phyloP scores from a whole-genome alignment of 2,113 vertebrate genomes.

The Oryzias celebensis region DNA sequence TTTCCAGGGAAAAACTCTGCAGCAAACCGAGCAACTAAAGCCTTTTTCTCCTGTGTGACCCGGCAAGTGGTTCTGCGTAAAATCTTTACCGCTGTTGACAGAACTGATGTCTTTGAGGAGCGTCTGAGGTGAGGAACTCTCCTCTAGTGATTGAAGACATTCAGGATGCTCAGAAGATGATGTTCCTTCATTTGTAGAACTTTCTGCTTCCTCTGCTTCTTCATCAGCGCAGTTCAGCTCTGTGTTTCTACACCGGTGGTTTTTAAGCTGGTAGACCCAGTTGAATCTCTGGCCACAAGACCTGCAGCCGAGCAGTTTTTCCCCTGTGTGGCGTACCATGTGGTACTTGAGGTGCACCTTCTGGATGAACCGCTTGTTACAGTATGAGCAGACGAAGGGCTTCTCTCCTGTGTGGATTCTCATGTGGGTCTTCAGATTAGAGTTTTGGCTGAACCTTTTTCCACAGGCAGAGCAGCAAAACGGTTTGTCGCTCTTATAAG shows the following conservation, averaged over 20 bases:
- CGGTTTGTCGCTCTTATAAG: not conserved
- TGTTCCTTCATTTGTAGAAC: too few species aligned
- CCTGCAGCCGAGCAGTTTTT: not conserved
- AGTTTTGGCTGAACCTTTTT: slow-evolving; percentile 4
- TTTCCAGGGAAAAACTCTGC: slow-evolving; percentile 1
- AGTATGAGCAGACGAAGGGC: slow-evolving; percentile 2
- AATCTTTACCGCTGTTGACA: not conserved
- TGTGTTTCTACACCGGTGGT: not conserved
- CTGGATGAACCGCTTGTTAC: slow-evolving; percentile 2
- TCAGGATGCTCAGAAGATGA: too few species aligned
- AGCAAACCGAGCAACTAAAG: slow-evolving; percentile 2
- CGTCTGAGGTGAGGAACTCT: too few species aligned
- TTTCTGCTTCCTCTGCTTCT: too few species aligned
- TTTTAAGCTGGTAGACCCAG: not conserved
- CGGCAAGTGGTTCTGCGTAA: not conserved
- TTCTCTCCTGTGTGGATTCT: slow-evolving; percentile 7
- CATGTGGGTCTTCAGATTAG: not conserved
- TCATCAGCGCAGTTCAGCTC: too few species aligned
- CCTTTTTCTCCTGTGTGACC: slow-evolving; percentile 1
- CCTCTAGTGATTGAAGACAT: too few species aligned
- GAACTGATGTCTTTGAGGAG: not conserved
- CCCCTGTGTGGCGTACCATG: not conserved
- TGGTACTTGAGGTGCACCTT: slow-evolving; percentile 9
- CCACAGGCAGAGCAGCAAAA: slow-evolving; percentile 3
- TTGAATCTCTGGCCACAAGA: not conserved